Evolutionary conservation across 2,797 vertebrate genomes (phyloP), one percentile per base, ranked within the genome.

Genomic region (Clarias laeviceps): DNA sequence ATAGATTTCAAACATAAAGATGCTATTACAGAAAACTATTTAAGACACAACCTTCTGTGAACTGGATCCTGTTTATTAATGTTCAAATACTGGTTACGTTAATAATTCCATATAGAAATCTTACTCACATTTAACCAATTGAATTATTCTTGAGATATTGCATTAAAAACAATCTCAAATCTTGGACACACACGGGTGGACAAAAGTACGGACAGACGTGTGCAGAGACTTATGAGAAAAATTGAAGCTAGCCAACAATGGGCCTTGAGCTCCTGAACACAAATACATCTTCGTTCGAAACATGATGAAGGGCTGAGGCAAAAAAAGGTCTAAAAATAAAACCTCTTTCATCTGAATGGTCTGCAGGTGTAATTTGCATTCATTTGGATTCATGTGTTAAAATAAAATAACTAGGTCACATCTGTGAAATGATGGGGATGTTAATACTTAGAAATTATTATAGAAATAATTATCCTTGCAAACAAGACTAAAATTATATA

Each of bases 311-410:
- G 77, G 5, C 5, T 37, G 9, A 14, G 20, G 56, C 20, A 78
- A n/a, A 15, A 79, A 78, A 61, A 12, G 20, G 1, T 40, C 34
- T 79, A 79, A 79, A 78, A 78, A 59, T 78, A 78, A 40, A 77
- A 32, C 4, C 57, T 40, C 54, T 14, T 37, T 79, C 22, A 79
- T 79, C 22, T 62, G 22, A 79, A 79, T 40, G 59, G 22, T 17
- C 57, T 62, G 32, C 57, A 37, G 74, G 54, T 59, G 74, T 59
- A 29, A 61, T 78, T 37, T 32, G 29, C 54, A 57, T 12, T 61
- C 22, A 61, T 24, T 24, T 78, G 22, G 20, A 37, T 79, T 62
- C 34, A 18, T 40, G 34, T 11, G 5, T 57, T 57, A 57, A 56
- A 29, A 27, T 14, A 50, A 74, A 5, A 32, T 22, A 50, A 37